These are phyloP conservation scores for Falco cherrug DNA, from an alignment of 2,797 vertebrate genomes.

Conservation along the genomic window DNA sequence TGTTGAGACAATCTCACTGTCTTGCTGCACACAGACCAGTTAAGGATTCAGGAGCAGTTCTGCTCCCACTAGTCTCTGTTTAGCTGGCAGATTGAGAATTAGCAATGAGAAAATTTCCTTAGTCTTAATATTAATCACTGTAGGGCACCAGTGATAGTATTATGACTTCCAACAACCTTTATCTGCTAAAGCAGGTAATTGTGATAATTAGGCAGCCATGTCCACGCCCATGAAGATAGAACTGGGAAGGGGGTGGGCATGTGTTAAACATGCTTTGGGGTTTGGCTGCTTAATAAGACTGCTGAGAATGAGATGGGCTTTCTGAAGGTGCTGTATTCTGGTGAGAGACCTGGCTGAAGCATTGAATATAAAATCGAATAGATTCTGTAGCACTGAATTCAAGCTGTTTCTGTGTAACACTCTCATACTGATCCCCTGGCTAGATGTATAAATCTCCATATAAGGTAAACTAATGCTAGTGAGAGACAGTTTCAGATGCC, in stretches of 20 bases:
- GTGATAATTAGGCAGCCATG: not conserved
- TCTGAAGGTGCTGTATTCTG: not conserved
- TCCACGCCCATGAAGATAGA: accelerated
- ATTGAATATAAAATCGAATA: not conserved
- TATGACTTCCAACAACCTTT: not conserved
- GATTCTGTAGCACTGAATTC: not conserved
- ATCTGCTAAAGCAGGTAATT: not conserved
- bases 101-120: not conserved
- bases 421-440: not conserved
- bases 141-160: not conserved
- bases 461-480: not conserved
- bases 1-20: not conserved
- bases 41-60: slow-evolving; percentile 12
- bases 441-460: not conserved
- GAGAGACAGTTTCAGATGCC: not conserved
- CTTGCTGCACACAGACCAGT: not conserved
- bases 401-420: not conserved
- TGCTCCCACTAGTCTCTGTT: not conserved
- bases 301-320: not conserved
- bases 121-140: not conserved
- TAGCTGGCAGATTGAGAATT: not conserved
- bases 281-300: not conserved
- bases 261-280: not conserved
- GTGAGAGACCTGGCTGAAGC: not conserved
- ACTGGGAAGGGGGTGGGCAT: not conserved